Evolutionary conservation across 2,797 vertebrate species (phyloP), one percentile per base, ranked within the genome.

Genomic region (Heteromormyrus szaboi): DNA sequence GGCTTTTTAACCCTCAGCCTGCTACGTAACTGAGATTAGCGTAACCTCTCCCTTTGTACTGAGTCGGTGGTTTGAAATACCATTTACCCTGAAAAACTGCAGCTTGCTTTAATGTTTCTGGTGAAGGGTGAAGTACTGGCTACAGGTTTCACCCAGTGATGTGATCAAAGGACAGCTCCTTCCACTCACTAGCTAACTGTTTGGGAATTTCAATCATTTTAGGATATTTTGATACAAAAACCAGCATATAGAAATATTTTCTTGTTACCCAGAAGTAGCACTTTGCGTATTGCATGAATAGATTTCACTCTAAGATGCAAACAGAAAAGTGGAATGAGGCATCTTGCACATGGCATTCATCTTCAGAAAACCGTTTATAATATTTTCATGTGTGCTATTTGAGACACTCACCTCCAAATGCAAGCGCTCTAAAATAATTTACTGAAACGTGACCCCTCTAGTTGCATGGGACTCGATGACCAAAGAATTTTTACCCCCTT

Each of bases 151-250:
- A 37, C n/a, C 29, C 12, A n/a, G 19, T 41, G 29, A 86, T 19
- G 53, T 9, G 8, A 81, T 46, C 37, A 81, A 81, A 81, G 37
- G 37, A 51, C 11, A 48, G 6, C 3, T 48, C 46, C 41, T 50
- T 59, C 85, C 17, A 2, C 25, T 86, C 25, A 33, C 46, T 54
- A 6, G 25, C 14, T n/a, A 22, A 51, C 46, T 37, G 12, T 76
- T 65, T 19, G 85, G 29, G 83, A 85, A 72, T 89, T 68, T 85
- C 59, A 86, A 33, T 33, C 5, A 85, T 72, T 51, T 68, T 51
- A 1, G 22, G 4, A 56, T 62, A 56, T 59, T 81, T 48, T 83
- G 17, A 29, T 85, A 79, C 37, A 50, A 85, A 22, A 85, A 51
- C 25, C 48, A 85, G 3, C 9, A 51, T 12, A 14, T 12, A 25